Evolutionary conservation across 2,888 invertebrate genomes (phyloP), one percentile per base, ranked within the genome.

Genomic region (Hypselothyrea guttata): DNA sequence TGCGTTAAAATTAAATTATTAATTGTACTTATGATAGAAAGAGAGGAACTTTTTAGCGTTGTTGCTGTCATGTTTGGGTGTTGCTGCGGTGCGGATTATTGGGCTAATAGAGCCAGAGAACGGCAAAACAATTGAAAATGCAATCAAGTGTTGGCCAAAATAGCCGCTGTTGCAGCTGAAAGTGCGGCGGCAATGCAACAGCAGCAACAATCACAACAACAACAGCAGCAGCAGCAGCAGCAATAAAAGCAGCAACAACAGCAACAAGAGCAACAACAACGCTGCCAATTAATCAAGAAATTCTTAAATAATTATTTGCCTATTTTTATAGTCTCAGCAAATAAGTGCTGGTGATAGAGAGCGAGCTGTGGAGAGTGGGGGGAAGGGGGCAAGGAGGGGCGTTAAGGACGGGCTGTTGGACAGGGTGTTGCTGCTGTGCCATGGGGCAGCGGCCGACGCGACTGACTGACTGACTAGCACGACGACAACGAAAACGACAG

Each of bases 281-380:
- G 64, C 71, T 84, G 86, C 86, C 88, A 87, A 87, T 87, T 88
- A 88, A 87, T 88, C 87, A 87, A 87, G 87, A 87, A 86, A 88
- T 87, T 87, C 87, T 87, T 87, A 86, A 88, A 88, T 88, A 88
- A 87, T 87, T 87, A 87, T 87, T 87, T 87, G 87, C 75, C 88
- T 87, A 87, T 87, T 87, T 87, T 87, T 87, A 87, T 77, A 75
- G 70, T 59, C 54, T 58, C 58, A 71, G 27, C n/a, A n/a, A n/a
- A n/a, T n/a, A n/a, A n/a, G n/a, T n/a, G n/a, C n/a, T n/a, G n/a
- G n/a, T n/a, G n/a, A n/a, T n/a, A 35, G 11, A 54, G 58, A 65
- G 52, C 22, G 55, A 51, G 35, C 11, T 5, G 48, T 48, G 44
- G 38, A 37, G 12, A 28, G 35, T 9, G 37, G 12, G 59, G 12